A percentile compares a stretch with the other conserved stretches of the same genome.
Evolutionary conservation across 2,888 invertebrate genomes (phyloP).

Genomic region (Horisme vitalbata): DNA sequence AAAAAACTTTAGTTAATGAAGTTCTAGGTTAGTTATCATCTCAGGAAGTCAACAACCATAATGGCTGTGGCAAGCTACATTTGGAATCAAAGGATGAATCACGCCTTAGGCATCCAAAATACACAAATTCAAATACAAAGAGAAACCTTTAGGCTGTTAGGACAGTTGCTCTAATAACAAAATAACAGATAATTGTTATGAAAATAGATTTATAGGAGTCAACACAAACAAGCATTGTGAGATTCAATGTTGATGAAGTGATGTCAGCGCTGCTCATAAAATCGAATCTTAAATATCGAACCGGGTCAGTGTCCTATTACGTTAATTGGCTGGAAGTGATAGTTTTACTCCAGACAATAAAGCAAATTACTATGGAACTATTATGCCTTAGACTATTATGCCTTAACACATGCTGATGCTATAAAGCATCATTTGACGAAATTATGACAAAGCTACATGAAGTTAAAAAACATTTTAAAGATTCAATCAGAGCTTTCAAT

Average conservation of each 20-base stretch:
- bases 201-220: constrained; percentile 29
- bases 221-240: constrained; percentile 28
- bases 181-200: constrained; percentile 32
- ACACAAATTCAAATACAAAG: constrained; percentile 39
- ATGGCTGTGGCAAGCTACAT: constrained; percentile 38
- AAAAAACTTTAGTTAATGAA: too few relatives aligned
- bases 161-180: constrained; percentile 7
- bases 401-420: constrained; percentile 40
- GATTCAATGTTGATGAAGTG: constrained; percentile 42
- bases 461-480: constrained; percentile 17
- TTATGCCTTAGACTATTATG: too few relatives aligned
- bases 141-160: constrained; percentile 1
- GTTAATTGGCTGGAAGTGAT: constrained; percentile 60
- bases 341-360: constrained; percentile 59
- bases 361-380: constrained; percentile 56
- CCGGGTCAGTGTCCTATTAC: constrained; percentile 67
- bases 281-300: constrained; percentile 55
- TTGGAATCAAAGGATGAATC: constrained; percentile 46
- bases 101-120: constrained; percentile 38
- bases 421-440: constrained; percentile 38
- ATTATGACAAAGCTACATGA: constrained; percentile 26
- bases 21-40: not conserved
- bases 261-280: constrained; percentile 52
- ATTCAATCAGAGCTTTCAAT: constrained; percentile 29
- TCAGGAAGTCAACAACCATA: constrained; percentile 32